Conservation (phyloP, 2,888 invertebrate genomes). For the Coelogynopora nodosa region DNA sequence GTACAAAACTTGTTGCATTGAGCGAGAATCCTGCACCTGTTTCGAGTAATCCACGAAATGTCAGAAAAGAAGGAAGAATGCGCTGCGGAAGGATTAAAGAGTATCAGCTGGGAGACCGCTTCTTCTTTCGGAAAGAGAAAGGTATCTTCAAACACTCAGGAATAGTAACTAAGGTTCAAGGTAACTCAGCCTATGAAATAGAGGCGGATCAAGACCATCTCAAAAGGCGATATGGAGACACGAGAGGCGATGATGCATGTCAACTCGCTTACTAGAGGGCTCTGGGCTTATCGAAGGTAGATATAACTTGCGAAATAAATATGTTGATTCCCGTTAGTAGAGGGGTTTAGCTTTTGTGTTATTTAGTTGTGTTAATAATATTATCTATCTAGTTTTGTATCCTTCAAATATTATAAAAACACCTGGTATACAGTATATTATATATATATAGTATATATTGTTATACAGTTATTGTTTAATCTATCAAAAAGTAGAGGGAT, state of each 20-base stretch:
- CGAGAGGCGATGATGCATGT: too few species aligned
- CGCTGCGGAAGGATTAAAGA: neutral
- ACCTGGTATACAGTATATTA: neutral
- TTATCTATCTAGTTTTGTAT: neutral
- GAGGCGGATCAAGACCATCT: constrained; percentile 2
- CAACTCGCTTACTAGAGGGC: neutral
- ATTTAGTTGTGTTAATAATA: neutral
- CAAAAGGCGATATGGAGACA: constrained; percentile 7
- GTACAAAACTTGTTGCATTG: constrained; percentile 5
- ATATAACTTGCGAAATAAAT: too few species aligned
- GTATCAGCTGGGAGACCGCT: neutral
- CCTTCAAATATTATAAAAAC: neutral
- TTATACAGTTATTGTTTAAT: neutral
- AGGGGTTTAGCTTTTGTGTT: neutral
- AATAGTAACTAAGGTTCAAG: constrained; percentile 12
- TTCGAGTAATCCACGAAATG: neutral
- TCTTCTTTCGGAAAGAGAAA: constrained; percentile 4
- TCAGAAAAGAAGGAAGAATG: neutral
- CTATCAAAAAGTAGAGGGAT: neutral
- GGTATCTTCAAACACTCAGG: constrained; percentile 20
- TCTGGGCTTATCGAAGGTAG: too few species aligned
- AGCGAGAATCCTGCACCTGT: neutral
- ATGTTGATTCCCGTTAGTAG: neutral
- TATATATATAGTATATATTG: neutral
- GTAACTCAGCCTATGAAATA: constrained; percentile 3